phyloP scores from a whole-genome alignment of 2,113 vertebrate genomes.

The Chamaetylas fuelleborni region DNA sequence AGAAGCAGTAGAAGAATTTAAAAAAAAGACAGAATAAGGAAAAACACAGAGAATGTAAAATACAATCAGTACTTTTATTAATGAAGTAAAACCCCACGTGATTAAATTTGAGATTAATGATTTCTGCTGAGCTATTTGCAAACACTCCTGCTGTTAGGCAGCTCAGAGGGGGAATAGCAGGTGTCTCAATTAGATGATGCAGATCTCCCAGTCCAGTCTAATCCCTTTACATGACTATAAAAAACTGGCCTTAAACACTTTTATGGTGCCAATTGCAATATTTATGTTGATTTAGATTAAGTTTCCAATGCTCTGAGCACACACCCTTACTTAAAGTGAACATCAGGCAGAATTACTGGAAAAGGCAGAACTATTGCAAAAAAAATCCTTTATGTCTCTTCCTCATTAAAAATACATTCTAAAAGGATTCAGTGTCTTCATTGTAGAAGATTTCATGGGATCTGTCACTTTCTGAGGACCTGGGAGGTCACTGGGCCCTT shows the following conservation, averaged over 20 bases:
- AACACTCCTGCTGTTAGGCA: background rate
- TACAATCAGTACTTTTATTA: background rate
- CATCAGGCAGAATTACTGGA: background rate
- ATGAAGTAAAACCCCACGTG: background rate
- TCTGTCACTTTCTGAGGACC: background rate
- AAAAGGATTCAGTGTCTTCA: background rate
- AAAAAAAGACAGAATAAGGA: background rate
- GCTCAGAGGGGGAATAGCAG: background rate
- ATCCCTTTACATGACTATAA: background rate
- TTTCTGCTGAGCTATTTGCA: background rate
- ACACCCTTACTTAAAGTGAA: background rate
- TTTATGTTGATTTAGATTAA: background rate
- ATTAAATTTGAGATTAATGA: background rate
- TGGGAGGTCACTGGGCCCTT: background rate
- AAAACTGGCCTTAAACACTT: background rate
- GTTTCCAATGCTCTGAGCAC: background rate
- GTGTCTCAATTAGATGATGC: background rate
- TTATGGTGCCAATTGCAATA: background rate
- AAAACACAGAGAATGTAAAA: background rate
- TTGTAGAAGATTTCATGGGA: rapidly evolving
- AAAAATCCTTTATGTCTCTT: background rate
- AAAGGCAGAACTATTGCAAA: background rate
- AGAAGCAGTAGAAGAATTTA: background rate
- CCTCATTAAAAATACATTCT: background rate
- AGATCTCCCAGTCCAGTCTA: background rate